Evolutionary conservation across 2,113 vertebrate genomes (phyloP).

Genomic region (Ginglymostoma cirratum): DNA sequence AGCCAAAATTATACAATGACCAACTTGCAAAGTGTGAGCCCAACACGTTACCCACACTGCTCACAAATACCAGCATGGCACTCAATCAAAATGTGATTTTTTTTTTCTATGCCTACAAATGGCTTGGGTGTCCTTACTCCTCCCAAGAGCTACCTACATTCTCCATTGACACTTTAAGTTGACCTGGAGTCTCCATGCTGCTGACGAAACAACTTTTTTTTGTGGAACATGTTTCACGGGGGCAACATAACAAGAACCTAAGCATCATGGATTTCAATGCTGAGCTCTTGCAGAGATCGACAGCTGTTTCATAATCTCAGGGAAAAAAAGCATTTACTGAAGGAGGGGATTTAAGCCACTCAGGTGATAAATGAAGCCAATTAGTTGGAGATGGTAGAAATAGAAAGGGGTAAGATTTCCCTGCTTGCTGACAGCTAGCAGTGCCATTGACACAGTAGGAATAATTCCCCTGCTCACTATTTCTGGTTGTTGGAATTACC

Average conservation of each 20-base stretch:
- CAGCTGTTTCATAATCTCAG: neutral
- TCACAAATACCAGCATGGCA: neutral
- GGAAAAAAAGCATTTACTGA: neutral
- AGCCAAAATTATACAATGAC: neutral
- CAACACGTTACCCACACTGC: neutral
- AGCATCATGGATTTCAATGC: neutral
- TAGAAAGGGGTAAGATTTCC: neutral
- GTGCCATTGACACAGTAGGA: neutral
- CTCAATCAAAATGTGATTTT: neutral
- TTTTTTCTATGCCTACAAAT: no score
- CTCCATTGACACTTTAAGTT: neutral
- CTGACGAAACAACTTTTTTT: neutral
- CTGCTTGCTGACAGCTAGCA: neutral
- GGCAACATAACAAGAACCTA: neutral
- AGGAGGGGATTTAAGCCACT: neutral
- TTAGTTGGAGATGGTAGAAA: neutral
- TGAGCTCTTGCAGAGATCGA: neutral
- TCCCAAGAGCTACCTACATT: no score
- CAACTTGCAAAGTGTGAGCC: neutral
- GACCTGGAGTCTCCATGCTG: neutral
- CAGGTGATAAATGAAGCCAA: neutral
- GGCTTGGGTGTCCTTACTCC: no score
- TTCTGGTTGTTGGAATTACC: no score
- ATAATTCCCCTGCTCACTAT: neutral
- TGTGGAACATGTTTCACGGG: neutral